phyloP scores from a whole-genome alignment of 1,140 invertebrate genomes.

The Tetramorium alpestre region DNA sequence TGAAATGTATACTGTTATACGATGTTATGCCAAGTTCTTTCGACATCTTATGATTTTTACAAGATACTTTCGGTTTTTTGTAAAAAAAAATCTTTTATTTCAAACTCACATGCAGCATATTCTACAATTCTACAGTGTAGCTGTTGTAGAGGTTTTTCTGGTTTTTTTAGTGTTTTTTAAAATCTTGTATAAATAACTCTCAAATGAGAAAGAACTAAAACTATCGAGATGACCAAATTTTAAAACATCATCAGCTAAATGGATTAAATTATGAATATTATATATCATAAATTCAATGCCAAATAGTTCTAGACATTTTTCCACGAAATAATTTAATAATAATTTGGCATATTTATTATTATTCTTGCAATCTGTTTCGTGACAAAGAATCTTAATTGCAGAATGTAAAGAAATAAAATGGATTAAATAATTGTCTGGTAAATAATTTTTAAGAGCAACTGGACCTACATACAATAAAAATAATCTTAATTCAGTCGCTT shows the following conservation, averaged over 20 bases:
- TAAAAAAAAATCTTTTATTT: neutral
- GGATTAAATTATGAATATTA: neutral
- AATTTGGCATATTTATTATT: too few species aligned
- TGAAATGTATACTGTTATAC: neutral
- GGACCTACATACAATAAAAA: too few species aligned
- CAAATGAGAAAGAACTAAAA: neutral
- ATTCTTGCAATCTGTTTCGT: too few species aligned
- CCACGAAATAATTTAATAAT: too few species aligned
- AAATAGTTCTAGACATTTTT: too few species aligned
- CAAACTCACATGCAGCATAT: neutral
- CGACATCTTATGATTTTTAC: neutral
- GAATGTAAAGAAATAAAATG: too few species aligned
- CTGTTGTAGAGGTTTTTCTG: neutral
- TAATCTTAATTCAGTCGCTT: neutral
- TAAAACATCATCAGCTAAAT: neutral
- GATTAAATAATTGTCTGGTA: too few species aligned
- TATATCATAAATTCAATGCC: neutral
- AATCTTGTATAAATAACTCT: neutral
- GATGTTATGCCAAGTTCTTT: neutral
- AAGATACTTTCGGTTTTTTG: neutral
- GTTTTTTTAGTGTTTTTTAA: neutral
- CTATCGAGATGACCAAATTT: neutral
- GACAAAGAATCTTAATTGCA: too few species aligned
- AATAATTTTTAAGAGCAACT: too few species aligned
- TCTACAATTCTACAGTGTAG: neutral